Base-by-base conservation (phyloP, 23 tunicate genomes). In the Phallusia fumigata region DNA sequence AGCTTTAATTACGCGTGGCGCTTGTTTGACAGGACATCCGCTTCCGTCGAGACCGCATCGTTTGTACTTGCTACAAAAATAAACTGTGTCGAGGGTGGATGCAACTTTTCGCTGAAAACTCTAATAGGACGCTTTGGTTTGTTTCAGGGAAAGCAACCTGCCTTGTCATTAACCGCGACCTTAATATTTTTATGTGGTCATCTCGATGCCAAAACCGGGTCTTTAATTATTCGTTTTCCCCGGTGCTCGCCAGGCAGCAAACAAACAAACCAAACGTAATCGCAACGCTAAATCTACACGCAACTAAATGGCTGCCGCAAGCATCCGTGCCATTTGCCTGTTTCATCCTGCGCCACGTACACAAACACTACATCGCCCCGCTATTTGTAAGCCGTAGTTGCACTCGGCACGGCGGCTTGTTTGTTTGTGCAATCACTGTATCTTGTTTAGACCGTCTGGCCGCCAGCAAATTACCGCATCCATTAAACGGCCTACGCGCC, bases 371-470 rank as follows among this genome's bases (percentile, higher is more conserved):
- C 69, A 58, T 24, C 69, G 69, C 26, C 69, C 69, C 69, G 69
- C 28, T 21, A 21, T 58, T 58, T 22, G 69, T 58, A 58, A 58
- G 28, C 8, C 69, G 15, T 18, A 15, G 15, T 51, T 51, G 58
- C 18, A 18, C 58, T 15, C 18, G 18, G 58, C 58, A 15, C 58
- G 58, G 58, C 58, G 58, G 69, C 69, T 13, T 58, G 69, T 58
- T 58, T 58, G 69, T 58, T 58, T 58, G 69, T 58, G 69, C 69
- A 24, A 58, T 58, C 69, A 58, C 26, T 24, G 69, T 22, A 58
- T 58, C 69, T 58, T 24, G 28, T 58, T 58, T 58, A 22, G 26
- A 24, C 69, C 47, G 47, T 40, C 47, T 40, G 47, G 69, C 69
- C 26, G 69, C 69, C 69, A 21, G 69, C 16, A 58, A 58, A 58